Base-by-base conservation (phyloP, 2,797 vertebrate genomes). In the Chaunax sp. region DNA sequence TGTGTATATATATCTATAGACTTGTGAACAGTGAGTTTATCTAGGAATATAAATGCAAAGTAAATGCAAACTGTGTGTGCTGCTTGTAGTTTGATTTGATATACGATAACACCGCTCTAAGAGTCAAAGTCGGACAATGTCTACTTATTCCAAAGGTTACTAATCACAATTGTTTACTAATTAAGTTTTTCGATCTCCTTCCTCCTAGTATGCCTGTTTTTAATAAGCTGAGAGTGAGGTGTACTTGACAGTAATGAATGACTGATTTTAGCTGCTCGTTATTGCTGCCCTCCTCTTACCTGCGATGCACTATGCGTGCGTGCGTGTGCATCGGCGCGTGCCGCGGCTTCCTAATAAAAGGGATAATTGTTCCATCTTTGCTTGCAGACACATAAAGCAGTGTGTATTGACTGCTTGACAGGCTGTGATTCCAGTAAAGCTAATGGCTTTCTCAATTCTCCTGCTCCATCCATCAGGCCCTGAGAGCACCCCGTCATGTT, bases 231-330 rank as follows among this genome's bases (percentile, higher is more conserved):
- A 83, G 86, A 94, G 90, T 94, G 90, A 92, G 91, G 92, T 92
- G 91, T 89, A 84, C 89, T 85, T 93, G 94, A 94, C 93, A 94
- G 91, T 95, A 95, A 95, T 95, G 92, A 95, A 95, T 95, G 94
- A 91, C 91, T 92, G 92, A 89, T 94, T 92, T 92, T 81, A 83
- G 90, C 89, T 84, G 90, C 93, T 94, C 85, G 75, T 93, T 94
- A 94, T 93, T 93, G 92, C 91, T 86, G 86, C 87, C 87, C 89
- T 89, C 85, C 77, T 84, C 81, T 74, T 51, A 59, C 79, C 74
- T 72, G 67, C 7, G 46, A 70, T 19, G 54, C 54, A 1, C 49
- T 5, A 1, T 6, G 43, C 25, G 62, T 52, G 77, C 0, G 44
- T 33, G 37, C 1, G 28, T 11, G 12, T 10, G 1, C 5, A 3